phyloP scores from a whole-genome alignment of 1,140 invertebrate species.

The Drosophila albomicans region DNA sequence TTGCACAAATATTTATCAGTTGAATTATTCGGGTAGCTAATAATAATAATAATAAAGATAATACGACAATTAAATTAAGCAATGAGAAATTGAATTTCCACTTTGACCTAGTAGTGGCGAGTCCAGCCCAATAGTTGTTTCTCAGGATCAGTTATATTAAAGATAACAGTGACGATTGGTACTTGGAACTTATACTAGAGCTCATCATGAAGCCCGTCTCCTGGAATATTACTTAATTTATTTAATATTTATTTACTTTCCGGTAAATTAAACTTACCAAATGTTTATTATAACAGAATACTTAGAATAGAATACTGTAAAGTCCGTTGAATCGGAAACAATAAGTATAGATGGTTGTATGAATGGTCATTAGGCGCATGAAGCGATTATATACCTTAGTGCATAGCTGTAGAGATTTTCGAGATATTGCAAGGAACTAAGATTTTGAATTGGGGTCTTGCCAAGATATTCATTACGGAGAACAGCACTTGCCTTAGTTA shows the following conservation, averaged over 20 bases:
- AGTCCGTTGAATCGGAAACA: constrained; percentile 86
- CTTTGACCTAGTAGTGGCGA: constrained; percentile 85
- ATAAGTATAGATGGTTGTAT: constrained; percentile 86
- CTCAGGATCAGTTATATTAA: constrained; percentile 85
- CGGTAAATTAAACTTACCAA: constrained; percentile 53
- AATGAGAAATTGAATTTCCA: background rate
- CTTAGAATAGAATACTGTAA: constrained; percentile 85
- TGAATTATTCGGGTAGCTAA: constrained; percentile 66
- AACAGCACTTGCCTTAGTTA: constrained; percentile 77
- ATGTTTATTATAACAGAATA: constrained; percentile 84
- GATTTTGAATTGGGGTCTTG: constrained; percentile 29
- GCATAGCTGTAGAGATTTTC: constrained; percentile 85
- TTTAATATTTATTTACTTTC: background rate
- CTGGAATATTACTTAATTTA: constrained; percentile 37
- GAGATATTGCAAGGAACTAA: constrained; percentile 51
- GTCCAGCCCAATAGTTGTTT: constrained; percentile 85
- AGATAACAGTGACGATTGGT: constrained; percentile 63
- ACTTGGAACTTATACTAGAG: constrained; percentile 87
- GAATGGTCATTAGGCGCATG: constrained; percentile 84
- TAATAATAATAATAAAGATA: no score
- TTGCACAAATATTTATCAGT: constrained; percentile 62
- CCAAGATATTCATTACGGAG: constrained; percentile 65
- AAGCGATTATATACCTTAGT: constrained; percentile 85
- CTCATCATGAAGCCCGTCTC: constrained; percentile 85
- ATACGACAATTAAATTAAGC: background rate